These are phyloP conservation scores for Zosterops pallidus DNA, from an alignment of 2,113 vertebrate genomes.

Conservation along the genomic window DNA sequence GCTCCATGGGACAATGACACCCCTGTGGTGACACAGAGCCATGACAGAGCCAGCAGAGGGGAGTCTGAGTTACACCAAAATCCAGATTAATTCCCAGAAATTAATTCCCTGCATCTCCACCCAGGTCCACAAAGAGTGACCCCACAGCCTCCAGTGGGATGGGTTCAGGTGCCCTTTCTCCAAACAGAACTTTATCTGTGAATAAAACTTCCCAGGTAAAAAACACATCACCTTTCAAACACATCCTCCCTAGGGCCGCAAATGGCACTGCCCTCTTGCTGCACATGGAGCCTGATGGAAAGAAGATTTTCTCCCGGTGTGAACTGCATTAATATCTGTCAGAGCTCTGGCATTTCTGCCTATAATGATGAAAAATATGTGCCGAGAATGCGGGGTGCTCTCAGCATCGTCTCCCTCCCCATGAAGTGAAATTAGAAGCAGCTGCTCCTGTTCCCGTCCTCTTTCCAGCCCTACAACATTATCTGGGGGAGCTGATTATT, in stretches of 20 bases:
- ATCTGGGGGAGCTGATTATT: neutral
- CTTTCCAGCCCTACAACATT: neutral
- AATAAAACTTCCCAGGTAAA: neutral
- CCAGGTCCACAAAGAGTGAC: fast-evolving
- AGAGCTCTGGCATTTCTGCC: conserved; percentile 77
- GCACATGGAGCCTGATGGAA: conserved; percentile 74
- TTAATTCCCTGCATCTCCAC: no score
- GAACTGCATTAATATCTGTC: conserved; percentile 81
- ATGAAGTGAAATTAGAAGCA: conserved; percentile 29
- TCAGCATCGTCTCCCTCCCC: conserved; percentile 20
- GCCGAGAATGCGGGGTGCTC: conserved; percentile 60
- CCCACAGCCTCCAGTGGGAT: fast-evolving
- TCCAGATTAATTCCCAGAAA: neutral
- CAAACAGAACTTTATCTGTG: neutral
- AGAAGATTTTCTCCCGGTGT: conserved; percentile 76
- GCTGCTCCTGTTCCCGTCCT: neutral
- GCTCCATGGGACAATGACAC: fast-evolving
- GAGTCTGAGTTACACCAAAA: neutral
- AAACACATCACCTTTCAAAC: conserved; percentile 45
- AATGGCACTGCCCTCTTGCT: conserved; percentile 76
- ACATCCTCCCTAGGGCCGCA: conserved; percentile 32
- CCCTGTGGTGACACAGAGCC: fast-evolving
- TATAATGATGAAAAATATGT: conserved; percentile 81
- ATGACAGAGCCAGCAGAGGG: fast-evolving
- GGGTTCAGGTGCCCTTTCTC: neutral